Percentiles rank a stretch among this genome's conserved stretches.
Evolutionary conservation across 1,140 invertebrate species (phyloP).

Genomic region (Laupala kohalensis): DNA sequence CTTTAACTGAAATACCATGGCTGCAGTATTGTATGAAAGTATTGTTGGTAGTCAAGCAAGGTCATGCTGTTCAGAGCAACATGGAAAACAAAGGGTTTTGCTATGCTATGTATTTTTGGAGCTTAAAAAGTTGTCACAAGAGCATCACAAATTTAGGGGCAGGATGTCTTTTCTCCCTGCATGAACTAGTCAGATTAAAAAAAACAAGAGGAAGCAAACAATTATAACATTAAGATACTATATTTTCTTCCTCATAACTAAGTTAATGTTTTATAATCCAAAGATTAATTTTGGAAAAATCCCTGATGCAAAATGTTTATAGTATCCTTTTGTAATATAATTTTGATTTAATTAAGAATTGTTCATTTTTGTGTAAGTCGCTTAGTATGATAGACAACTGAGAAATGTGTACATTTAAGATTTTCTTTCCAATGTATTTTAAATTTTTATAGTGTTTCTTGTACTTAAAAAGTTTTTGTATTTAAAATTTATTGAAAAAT

Average conservation of each 20-base stretch:
- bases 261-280: background rate
- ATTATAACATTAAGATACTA: background rate
- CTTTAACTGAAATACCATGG: constrained; percentile 6
- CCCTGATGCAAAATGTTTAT: background rate
- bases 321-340: background rate
- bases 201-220: background rate
- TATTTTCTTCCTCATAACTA: background rate
- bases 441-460: background rate
- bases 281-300: background rate
- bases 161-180: background rate
- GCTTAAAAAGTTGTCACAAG: background rate
- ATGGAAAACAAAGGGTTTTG: background rate
- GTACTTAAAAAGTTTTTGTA: background rate
- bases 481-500: background rate
- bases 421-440: background rate
- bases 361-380: background rate
- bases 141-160: too few species aligned
- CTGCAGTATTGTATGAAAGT: background rate
- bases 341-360: background rate
- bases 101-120: background rate
- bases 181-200: background rate
- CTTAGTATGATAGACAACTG: background rate
- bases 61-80: background rate
- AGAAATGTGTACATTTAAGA: background rate
- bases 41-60: background rate